phyloP scores from a whole-genome alignment of 2,113 vertebrate genomes.

The Tringa solitaria region DNA sequence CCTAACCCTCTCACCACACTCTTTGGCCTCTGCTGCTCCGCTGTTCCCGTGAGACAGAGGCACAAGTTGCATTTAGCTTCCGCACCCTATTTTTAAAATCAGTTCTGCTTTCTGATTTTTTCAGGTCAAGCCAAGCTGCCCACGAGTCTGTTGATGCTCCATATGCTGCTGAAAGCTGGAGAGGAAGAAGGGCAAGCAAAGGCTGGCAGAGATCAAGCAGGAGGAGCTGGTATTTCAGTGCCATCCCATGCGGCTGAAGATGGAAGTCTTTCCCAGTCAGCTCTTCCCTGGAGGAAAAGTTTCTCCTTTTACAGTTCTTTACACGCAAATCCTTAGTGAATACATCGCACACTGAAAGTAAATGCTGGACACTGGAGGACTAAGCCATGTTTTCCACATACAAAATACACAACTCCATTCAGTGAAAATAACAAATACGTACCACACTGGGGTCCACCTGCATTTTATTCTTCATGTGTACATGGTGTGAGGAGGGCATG shows the following conservation, averaged over 20 bases:
- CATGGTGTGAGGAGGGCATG: rapidly evolving
- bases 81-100: constrained; percentile 39
- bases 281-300: background rate
- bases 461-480: background rate
- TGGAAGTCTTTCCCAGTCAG: background rate
- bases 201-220: constrained; percentile 3
- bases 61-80: background rate
- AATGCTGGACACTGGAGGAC: background rate
- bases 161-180: constrained; percentile 30
- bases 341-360: background rate
- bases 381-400: background rate
- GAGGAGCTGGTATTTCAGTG: background rate
- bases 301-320: background rate
- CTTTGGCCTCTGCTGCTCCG: background rate
- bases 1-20: background rate
- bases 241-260: background rate
- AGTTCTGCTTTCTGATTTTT: constrained; percentile 35
- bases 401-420: background rate
- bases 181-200: constrained; percentile 28
- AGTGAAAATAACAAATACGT: background rate
- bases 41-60: constrained; percentile 8
- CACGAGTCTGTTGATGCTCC: constrained; percentile 18
- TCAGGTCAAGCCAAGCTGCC: constrained; percentile 42
- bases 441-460: background rate
- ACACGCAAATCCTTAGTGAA: background rate